Base-by-base conservation (phyloP, 2,113 vertebrate species). In the Recurvirostra avosetta region DNA sequence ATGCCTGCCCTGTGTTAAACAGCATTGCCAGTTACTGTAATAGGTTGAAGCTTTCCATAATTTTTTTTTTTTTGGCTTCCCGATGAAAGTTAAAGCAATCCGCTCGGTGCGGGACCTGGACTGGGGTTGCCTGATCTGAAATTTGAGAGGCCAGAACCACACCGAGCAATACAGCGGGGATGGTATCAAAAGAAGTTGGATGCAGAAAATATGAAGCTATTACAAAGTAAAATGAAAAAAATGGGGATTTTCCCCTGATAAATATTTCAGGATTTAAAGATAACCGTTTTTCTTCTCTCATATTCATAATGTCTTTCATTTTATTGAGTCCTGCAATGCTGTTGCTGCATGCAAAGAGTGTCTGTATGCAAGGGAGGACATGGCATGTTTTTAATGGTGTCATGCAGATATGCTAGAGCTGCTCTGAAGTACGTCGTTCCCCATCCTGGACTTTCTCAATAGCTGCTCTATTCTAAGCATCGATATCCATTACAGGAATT, bases 81-180 rank as follows among this genome's bases (percentile, higher is more conserved):
- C 11, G 6, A 12, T 68, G 52, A 21, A 47, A 7, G 15, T 88
- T 78, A 61, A 50, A 88, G 49, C 3, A 16, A n/a, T 41, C 25
- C 29, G 8, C 25, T 59, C 4, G 2, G 13, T 49, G 27, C 2
- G 3, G 3, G 40, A 30, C 38, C 34, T 49, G 38, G 16, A 3
- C 30, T 71, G 43, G 49, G n/a, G 52, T 25, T 7, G 27, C 38
- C 26, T 0, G 0, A 1, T 41, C 36, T 2, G 10, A 47, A 67
- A 61, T 66, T 38, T 1, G 1, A 45, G 52, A 70, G 52, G 27
- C 20, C 47, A 52, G 27, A 86, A 27, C 5, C 43, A n/a, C 41
- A 22, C 59, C 7, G 12, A 73, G 26, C 30, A 6, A 12, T 52
- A 15, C 8, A 75, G 52, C 0, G 0, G 36, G 30, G 25, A 66